phyloP scores from a whole-genome alignment of 2,888 invertebrate genomes.

The Nemotelus nigrinus region DNA sequence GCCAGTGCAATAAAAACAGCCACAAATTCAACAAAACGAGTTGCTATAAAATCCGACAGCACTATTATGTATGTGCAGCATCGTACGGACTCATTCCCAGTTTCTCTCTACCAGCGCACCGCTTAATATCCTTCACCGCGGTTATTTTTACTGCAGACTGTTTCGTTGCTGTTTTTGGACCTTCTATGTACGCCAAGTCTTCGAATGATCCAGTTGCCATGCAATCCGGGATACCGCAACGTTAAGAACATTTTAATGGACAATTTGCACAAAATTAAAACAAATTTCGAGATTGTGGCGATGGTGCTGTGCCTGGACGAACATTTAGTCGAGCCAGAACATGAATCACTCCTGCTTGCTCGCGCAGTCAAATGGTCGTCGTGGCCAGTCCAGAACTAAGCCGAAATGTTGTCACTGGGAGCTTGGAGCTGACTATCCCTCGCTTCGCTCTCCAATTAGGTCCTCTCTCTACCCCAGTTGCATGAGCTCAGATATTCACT shows the following conservation, averaged over 20 bases:
- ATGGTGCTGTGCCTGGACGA: neutral
- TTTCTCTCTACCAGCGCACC: too few species aligned
- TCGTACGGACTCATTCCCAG: neutral
- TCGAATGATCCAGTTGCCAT: neutral
- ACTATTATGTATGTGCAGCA: neutral
- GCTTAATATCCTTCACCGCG: too few species aligned
- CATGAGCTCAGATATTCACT: neutral
- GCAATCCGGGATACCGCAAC: conserved; percentile 23
- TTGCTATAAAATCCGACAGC: conserved; percentile 6
- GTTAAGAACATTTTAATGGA: conserved; percentile 42
- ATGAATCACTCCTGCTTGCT: neutral
- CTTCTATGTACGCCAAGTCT: too few species aligned
- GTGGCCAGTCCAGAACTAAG: neutral
- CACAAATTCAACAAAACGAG: conserved; percentile 22
- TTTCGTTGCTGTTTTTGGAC: too few species aligned
- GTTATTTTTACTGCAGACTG: too few species aligned
- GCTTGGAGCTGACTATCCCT: neutral
- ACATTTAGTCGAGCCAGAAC: neutral
- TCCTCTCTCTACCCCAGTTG: neutral
- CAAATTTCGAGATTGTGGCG: conserved; percentile 26
- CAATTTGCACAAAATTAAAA: conserved; percentile 42
- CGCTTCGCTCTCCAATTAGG: neutral
- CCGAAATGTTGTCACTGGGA: neutral
- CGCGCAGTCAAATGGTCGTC: neutral
- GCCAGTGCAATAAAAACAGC: conserved; percentile 4